These are phyloP conservation scores for Cynodonichthys magdalenae DNA, from an alignment of 2,797 vertebrate genomes.

Conservation along the genomic window DNA sequence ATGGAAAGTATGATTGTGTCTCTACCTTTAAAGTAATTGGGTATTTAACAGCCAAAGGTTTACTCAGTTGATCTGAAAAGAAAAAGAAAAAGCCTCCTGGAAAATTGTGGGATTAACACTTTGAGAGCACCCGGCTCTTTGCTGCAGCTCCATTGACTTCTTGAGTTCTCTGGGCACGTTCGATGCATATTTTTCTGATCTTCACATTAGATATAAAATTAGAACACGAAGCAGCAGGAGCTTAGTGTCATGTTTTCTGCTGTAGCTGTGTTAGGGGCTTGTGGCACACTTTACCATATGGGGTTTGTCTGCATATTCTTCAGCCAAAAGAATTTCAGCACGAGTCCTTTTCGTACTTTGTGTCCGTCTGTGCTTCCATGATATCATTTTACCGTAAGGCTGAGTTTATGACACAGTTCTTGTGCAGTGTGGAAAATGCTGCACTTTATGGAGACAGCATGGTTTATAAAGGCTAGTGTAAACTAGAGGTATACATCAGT, in stretches of 20 bases:
- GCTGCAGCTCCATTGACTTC: constrained; percentile 24
- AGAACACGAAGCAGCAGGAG: constrained; percentile 43
- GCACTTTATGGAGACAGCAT: constrained; percentile 43
- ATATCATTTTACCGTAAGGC: constrained; percentile 44
- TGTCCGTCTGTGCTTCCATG: constrained; percentile 42
- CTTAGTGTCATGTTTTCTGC: constrained; percentile 35
- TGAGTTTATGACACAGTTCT: constrained; percentile 8
- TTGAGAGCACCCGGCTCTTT: constrained; percentile 23
- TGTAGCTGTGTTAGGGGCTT: constrained; percentile 13
- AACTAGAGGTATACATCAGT: constrained; percentile 33
- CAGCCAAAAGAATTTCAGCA: constrained; percentile 44
- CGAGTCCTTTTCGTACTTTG: constrained; percentile 22
- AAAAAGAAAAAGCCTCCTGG: constrained; percentile 27
- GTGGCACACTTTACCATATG: constrained; percentile 52
- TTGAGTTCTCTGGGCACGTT: constrained; percentile 19
- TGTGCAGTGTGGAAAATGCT: constrained; percentile 36
- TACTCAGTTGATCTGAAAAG: constrained; percentile 39
- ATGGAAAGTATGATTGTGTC: constrained; percentile 78
- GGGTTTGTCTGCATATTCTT: constrained; percentile 48
- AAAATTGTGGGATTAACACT: constrained; percentile 62
- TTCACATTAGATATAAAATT: constrained; percentile 17
- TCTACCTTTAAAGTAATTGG: constrained; percentile 66
- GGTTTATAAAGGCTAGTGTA: constrained; percentile 54
- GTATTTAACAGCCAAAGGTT: constrained; percentile 66
- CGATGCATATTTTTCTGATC: constrained; percentile 13